Conservation (phyloP, 2,113 vertebrate species). For the Hyperoodon ampullatus region DNA sequence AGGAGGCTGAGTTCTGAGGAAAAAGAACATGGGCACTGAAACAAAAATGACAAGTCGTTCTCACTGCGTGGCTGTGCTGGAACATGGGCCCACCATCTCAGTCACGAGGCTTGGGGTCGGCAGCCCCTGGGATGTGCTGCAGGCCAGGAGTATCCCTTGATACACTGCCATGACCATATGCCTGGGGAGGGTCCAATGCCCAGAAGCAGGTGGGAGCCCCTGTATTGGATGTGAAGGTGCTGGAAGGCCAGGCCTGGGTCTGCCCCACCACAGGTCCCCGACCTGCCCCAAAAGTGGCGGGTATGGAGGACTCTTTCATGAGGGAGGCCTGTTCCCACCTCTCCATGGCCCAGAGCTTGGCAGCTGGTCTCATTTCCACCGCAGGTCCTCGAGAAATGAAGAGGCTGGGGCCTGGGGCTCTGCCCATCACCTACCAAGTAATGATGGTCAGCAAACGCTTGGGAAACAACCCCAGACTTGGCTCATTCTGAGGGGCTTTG, state of each 20-base stretch:
- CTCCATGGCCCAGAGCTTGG: neutral
- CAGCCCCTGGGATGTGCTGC: no score
- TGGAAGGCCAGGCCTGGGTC: neutral
- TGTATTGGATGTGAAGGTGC: neutral
- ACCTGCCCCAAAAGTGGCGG: neutral
- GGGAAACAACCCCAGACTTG: neutral
- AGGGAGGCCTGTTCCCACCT: neutral
- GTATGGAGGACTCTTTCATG: neutral
- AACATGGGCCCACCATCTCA: neutral
- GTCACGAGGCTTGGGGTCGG: neutral
- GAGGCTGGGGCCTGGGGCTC: neutral
- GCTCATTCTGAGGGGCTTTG: neutral
- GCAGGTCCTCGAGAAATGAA: neutral
- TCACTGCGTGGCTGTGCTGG: neutral
- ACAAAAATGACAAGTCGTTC: neutral
- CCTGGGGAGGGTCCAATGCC: neutral
- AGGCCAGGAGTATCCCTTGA: neutral
- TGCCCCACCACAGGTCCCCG: neutral
- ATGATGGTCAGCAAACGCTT: neutral
- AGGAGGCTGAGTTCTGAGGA: conserved; percentile 89
- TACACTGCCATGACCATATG: neutral
- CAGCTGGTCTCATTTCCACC: neutral
- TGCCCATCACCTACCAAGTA: neutral
- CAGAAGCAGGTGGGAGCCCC: neutral
- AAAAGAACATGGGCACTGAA: neutral